Percentiles rank a stretch among this genome's conserved stretches.
These are phyloP conservation scores for Pterobdella sp. DNA, from an alignment of 2,888 invertebrate species.

Conservation along the genomic window DNA sequence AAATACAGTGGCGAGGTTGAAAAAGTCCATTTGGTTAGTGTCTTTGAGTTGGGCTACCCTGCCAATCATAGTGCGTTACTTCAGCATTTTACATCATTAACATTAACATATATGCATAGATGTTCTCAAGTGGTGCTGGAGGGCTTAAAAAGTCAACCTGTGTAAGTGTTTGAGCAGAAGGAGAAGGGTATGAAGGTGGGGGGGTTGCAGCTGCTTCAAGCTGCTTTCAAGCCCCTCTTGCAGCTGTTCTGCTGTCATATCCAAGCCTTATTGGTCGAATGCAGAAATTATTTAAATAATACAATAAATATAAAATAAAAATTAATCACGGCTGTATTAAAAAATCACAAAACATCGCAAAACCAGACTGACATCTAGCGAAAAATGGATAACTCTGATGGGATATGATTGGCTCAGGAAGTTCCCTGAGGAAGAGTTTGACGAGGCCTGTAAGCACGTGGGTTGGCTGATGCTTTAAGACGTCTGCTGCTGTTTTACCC, in stretches of 20 bases:
- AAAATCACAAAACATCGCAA: neutral
- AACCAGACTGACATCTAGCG: conserved; percentile 15
- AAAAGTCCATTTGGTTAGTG: neutral
- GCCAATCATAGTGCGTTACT: too few relatives aligned
- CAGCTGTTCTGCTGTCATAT: neutral
- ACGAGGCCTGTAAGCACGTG: conserved; percentile 20
- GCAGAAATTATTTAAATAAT: neutral
- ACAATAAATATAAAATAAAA: neutral
- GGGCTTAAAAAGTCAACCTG: neutral
- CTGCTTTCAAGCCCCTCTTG: neutral
- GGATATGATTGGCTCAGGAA: conserved; percentile 19
- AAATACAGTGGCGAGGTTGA: conserved; percentile 9
- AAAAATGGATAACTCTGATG: conserved; percentile 1
- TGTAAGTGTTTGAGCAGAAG: neutral
- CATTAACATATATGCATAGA: too few relatives aligned
- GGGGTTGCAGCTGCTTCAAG: neutral
- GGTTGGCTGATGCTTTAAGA: neutral
- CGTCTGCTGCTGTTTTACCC: neutral
- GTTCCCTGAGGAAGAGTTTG: conserved; percentile 29
- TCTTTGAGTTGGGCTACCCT: neutral
- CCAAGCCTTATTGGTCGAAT: neutral
- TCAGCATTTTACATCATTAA: too few relatives aligned
- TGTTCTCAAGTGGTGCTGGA: too few relatives aligned
- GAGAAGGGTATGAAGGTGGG: neutral
- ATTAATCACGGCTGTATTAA: neutral